These are phyloP conservation scores for Myanophis thanlyinensis DNA, from an alignment of 2,113 vertebrate genomes.

Conservation along the genomic window DNA sequence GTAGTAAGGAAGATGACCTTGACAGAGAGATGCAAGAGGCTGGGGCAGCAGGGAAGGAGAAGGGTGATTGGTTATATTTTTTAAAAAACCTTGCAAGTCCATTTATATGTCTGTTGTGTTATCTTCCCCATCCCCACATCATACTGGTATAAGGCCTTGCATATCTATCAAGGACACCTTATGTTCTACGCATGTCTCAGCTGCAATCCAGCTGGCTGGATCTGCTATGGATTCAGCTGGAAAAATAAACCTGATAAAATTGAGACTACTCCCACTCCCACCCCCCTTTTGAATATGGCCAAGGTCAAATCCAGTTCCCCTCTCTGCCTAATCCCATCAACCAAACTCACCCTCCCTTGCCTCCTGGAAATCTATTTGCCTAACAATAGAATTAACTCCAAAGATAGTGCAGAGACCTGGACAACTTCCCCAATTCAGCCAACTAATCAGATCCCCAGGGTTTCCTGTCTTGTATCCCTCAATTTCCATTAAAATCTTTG, in stretches of 20 bases:
- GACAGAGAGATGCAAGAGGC: not conserved
- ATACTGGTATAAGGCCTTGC: not conserved
- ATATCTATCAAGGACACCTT: not conserved
- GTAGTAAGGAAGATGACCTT: not conserved
- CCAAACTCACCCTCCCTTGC: not conserved
- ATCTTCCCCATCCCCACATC: not conserved
- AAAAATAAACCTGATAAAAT: not conserved
- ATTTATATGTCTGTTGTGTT: not conserved
- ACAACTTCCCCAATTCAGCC: not conserved
- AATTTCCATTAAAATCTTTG: not conserved
- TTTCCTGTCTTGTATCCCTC: not conserved
- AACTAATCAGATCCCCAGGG: not conserved
- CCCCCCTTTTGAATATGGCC: not conserved
- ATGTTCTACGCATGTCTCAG: not conserved
- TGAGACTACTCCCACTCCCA: not conserved
- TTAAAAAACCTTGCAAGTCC: not conserved
- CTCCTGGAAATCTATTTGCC: not conserved
- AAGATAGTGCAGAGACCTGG: not conserved
- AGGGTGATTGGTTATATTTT: not conserved
- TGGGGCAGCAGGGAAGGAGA: not conserved
- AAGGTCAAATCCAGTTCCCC: not conserved
- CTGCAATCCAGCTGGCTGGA: not conserved
- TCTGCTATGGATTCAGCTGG: not conserved
- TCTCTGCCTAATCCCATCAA: not conserved
- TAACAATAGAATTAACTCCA: not conserved